Evolutionary conservation across 1,140 invertebrate species (phyloP).

Genomic region (Drosophila tristis): DNA sequence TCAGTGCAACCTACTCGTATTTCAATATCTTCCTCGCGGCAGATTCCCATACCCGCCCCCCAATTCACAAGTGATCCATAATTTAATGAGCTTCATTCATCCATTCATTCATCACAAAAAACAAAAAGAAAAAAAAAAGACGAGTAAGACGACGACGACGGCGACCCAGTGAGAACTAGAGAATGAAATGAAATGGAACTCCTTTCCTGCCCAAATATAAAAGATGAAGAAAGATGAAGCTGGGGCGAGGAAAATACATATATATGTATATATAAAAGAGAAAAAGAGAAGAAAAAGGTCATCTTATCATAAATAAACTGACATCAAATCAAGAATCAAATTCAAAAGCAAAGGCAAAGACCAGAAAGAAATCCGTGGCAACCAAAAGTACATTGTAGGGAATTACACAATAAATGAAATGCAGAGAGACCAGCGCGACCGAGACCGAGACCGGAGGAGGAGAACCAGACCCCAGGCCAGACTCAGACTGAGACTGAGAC

Average conservation of each 20-base stretch:
- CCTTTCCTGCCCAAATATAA: constrained; percentile 49
- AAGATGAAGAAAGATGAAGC: constrained; percentile 33
- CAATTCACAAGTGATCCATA: constrained; percentile 60
- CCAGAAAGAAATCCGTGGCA: constrained; percentile 69
- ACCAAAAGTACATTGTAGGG: constrained; percentile 75
- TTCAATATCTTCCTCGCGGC: constrained; percentile 56
- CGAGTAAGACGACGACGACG: not conserved
- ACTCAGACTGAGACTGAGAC: constrained; percentile 4
- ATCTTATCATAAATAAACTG: constrained; percentile 83
- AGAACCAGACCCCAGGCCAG: not conserved
- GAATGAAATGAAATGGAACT: constrained; percentile 27
- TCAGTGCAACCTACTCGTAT: constrained; percentile 66
- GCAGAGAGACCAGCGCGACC: constrained; percentile 56
- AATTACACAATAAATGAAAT: constrained; percentile 83
- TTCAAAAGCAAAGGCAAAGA: constrained; percentile 66
- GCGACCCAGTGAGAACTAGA: constrained; percentile 51
- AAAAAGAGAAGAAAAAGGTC: constrained; percentile 64
- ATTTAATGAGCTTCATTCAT: constrained; percentile 80
- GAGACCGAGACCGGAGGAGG: constrained; percentile 6
- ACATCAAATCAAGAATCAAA: constrained; percentile 83
- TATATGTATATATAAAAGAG: not conserved
- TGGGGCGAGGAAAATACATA: constrained; percentile 2
- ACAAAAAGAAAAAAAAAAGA: constrained; percentile 1
- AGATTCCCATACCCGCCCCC: constrained; percentile 50
- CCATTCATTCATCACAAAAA: constrained; percentile 56